Evolutionary conservation across 2,113 vertebrate species (phyloP), one percentile per base, ranked within the genome.

Genomic region (Oryzias curvinotus): DNA sequence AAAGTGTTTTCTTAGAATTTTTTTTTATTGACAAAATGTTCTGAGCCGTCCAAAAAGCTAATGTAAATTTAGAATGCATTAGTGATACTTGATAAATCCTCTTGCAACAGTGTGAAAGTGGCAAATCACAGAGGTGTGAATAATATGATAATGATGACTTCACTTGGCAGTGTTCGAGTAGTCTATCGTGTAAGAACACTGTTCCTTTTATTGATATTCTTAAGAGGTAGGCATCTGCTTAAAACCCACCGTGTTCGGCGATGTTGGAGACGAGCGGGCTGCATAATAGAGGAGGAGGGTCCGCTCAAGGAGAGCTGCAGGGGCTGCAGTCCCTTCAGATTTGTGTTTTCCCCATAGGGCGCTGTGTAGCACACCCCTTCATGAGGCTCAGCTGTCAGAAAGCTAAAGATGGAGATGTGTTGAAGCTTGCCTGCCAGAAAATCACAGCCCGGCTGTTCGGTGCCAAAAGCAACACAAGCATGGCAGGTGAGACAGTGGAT

Each of bases 361-460:
- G 44, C 74, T 81, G 61, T 62, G 57, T 47, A 71, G 42, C 52
- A 69, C 47, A 55, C 69, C 62, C 69, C 62, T 82, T 68, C 60
- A 10, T 51, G 71, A 80, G 61, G 67, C 36, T 68, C 49, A 42
- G 42, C 52, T 56, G 62, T 77, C 68, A 36, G 58, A 73, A 68
- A 84, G 62, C 59, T 75, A 54, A 85, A 75, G 81, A 75, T 64
- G 79, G 77, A 77, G 78, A 75, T 78, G 83, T 80, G 80, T 75
- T 83, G 80, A 82, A 82, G 74, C 66, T 50, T 75, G 65, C 44
- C 62, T 83, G 82, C 80, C 83, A 83, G 65, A 82, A 75, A 84
- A 81, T 79, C 68, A 73, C 70, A 81, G 63, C 68, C 52, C 66
- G 71, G 72, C 60, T 74, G 81, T 65, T 80, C 47, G 4, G 62